A percentile compares a stretch with the other conserved stretches of the same genome.
Conservation (phyloP, 2,888 invertebrate genomes). For the Tenthredo distinguenda region DNA sequence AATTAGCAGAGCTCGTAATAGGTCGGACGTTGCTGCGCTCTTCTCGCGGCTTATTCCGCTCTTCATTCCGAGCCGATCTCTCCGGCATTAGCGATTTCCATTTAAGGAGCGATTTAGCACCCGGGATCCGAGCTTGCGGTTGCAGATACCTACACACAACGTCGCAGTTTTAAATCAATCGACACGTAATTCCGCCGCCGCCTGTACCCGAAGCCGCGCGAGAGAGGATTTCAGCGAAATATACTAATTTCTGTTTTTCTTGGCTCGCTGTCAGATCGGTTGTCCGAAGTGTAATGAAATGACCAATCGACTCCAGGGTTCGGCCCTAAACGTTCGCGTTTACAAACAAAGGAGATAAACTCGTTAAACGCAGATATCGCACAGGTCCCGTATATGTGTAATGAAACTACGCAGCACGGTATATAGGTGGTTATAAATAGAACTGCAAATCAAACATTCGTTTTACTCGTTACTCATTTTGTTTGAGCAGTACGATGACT, state of each 20-base stretch:
- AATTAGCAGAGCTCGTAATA: slow-evolving; percentile 14
- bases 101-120: slow-evolving; percentile 24
- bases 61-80: background rate
- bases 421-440: slow-evolving; percentile 24
- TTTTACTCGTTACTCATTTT: slow-evolving; percentile 50
- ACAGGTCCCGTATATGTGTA: background rate
- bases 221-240: background rate
- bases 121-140: background rate
- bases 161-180: background rate
- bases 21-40: background rate
- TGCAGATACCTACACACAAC: background rate
- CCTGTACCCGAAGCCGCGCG: background rate
- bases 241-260: slow-evolving; percentile 18
- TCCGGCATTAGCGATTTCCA: background rate
- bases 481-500: slow-evolving; percentile 42
- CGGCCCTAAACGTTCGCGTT: background rate
- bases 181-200: background rate
- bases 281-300: background rate
- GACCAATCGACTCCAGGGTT: background rate
- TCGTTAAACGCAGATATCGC: slow-evolving; percentile 22
- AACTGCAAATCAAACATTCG: slow-evolving; percentile 41
- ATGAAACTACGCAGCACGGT: background rate
- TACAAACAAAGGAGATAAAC: slow-evolving; percentile 41
- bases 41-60: background rate
- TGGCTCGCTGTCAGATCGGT: slow-evolving; percentile 23